These are phyloP conservation scores for Drosophila dives DNA, from an alignment of 2,888 invertebrate genomes.

Conservation along the genomic window DNA sequence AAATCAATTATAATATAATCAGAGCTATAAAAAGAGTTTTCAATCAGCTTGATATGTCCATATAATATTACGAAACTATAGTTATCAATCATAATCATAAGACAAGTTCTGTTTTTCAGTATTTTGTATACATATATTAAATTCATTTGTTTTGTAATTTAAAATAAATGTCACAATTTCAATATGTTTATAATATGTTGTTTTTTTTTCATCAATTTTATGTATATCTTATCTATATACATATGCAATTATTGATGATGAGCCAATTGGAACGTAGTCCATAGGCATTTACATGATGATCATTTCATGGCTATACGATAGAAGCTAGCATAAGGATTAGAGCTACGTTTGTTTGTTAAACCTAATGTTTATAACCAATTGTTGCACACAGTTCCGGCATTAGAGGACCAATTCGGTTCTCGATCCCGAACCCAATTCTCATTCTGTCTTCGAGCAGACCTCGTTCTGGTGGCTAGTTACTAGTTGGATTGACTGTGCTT, in stretches of 20 bases:
- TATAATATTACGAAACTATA: no score
- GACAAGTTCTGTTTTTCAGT: slow-evolving; percentile 6
- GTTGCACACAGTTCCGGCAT: slow-evolving; percentile 58
- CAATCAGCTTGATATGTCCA: neutral
- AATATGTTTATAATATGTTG: slow-evolving; percentile 34
- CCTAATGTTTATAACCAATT: slow-evolving; percentile 66
- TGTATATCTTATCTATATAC: slow-evolving; percentile 21
- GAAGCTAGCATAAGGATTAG: slow-evolving; percentile 51
- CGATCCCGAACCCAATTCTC: neutral
- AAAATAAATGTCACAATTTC: slow-evolving; percentile 49
- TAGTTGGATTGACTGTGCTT: slow-evolving; percentile 12
- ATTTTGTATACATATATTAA: slow-evolving; percentile 42
- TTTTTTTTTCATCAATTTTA: slow-evolving; percentile 7
- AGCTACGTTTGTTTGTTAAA: slow-evolving; percentile 38
- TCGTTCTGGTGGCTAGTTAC: slow-evolving; percentile 20
- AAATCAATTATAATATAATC: neutral
- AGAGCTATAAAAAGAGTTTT: neutral
- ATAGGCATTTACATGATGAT: slow-evolving; percentile 50
- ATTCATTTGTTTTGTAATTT: slow-evolving; percentile 49
- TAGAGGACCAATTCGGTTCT: neutral
- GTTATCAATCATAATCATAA: neutral
- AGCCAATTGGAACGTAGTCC: slow-evolving; percentile 16
- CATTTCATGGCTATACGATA: slow-evolving; percentile 55
- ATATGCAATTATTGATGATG: slow-evolving; percentile 25
- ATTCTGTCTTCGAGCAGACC: slow-evolving; percentile 16